These are phyloP conservation scores for Hycleus phaleratus DNA, from an alignment of 1,140 invertebrate species.

Conservation along the genomic window DNA sequence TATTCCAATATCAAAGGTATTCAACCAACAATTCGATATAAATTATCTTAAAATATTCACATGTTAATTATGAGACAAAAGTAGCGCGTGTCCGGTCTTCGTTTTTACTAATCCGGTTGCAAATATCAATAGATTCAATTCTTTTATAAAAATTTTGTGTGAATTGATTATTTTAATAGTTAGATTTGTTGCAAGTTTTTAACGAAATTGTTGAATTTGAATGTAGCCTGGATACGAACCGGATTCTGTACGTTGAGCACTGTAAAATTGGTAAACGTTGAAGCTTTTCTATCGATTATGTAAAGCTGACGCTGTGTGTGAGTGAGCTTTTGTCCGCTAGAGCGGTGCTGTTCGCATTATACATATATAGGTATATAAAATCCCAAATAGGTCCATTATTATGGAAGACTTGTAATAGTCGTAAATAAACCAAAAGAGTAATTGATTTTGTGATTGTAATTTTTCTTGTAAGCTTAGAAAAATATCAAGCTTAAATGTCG, in stretches of 20 bases:
- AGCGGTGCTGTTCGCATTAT: slow-evolving; percentile 10
- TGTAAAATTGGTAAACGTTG: slow-evolving; percentile 5
- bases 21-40: too few species aligned
- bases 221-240: slow-evolving; percentile 13
- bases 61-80: too few species aligned
- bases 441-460: slow-evolving; percentile 28
- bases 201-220: background rate
- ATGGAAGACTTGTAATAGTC: slow-evolving; percentile 21
- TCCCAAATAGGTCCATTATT: slow-evolving; percentile 11
- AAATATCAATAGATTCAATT: too few species aligned
- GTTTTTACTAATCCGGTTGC: too few species aligned
- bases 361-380: background rate
- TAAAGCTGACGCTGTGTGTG: slow-evolving; percentile 5
- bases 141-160: too few species aligned
- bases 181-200: too few species aligned
- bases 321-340: slow-evolving; percentile 18
- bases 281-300: slow-evolving; percentile 22
- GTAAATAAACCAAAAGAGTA: slow-evolving; percentile 26
- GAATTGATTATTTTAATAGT: too few species aligned
- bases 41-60: too few species aligned
- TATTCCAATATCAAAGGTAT: too few species aligned
- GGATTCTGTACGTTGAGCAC: background rate
- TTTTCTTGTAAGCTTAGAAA: slow-evolving; percentile 15
- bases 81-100: too few species aligned
- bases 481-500: slow-evolving; percentile 18